These are phyloP conservation scores for Xylota sylvarum DNA, from an alignment of 2,888 invertebrate species.

Conservation along the genomic window DNA sequence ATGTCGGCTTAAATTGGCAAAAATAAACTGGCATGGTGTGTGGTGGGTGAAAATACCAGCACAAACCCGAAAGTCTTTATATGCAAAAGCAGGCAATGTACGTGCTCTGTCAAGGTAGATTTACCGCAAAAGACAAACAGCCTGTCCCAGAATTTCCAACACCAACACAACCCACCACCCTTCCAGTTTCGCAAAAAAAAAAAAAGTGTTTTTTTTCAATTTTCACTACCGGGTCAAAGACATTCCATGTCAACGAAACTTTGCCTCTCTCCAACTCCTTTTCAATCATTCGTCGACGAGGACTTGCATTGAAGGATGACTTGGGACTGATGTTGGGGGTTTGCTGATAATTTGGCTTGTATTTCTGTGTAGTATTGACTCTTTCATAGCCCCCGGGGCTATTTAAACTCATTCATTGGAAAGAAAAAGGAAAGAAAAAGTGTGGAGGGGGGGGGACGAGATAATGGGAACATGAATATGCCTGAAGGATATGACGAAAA, in stretches of 20 bases:
- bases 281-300: neutral
- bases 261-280: constrained; percentile 14
- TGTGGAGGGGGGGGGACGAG: neutral
- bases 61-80: neutral
- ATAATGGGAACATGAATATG: constrained; percentile 35
- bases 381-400: neutral
- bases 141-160: constrained; percentile 4
- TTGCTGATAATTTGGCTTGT: constrained; percentile 23
- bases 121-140: constrained; percentile 40
- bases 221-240: constrained; percentile 52
- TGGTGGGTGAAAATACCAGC: neutral
- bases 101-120: constrained; percentile 49
- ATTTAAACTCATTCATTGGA: constrained; percentile 37
- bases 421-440: neutral
- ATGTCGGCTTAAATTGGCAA: constrained; percentile 20
- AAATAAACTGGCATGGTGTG: constrained; percentile 28
- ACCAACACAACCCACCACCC: neutral
- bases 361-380: constrained; percentile 16
- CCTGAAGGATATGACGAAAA: constrained; percentile 26
- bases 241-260: constrained; percentile 50
- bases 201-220: constrained; percentile 32
- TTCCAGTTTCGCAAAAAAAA: constrained; percentile 15
- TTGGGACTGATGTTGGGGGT: neutral
- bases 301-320: constrained; percentile 3
- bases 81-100: constrained; percentile 38